A percentile compares a stretch with the other conserved stretches of the same genome.
Conservation (phyloP, 2,113 vertebrate genomes). For the Tylochromis polylepis region DNA sequence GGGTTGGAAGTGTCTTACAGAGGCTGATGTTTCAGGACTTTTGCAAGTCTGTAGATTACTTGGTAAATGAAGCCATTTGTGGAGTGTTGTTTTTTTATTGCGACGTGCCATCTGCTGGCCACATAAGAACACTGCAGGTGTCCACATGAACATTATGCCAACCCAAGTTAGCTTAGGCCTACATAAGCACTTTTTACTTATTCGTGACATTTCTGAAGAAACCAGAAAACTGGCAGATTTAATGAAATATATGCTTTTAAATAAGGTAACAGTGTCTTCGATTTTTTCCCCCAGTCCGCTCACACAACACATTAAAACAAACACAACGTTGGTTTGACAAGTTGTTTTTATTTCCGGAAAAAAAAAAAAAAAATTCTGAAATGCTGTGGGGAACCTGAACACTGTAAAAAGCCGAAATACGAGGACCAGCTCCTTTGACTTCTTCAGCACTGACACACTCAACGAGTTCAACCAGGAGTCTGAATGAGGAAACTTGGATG, state of each 20-base stretch:
- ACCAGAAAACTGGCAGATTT: background rate
- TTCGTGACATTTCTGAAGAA: background rate
- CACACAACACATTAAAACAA: background rate
- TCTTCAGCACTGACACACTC: slow-evolving; percentile 16
- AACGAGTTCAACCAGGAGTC: background rate
- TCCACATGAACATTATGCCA: background rate
- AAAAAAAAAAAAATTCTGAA: slow-evolving; percentile 35
- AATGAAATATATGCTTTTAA: slow-evolving; percentile 34
- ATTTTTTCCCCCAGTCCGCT: background rate
- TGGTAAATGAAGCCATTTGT: background rate
- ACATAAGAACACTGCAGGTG: slow-evolving; percentile 3
- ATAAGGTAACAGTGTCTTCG: background rate
- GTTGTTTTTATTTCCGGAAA: slow-evolving; percentile 62
- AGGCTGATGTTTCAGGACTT: background rate
- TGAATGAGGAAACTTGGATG: slow-evolving; percentile 41
- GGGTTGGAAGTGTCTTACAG: background rate
- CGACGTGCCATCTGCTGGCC: slow-evolving; percentile 38
- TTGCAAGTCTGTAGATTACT: background rate
- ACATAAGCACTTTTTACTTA: slow-evolving; percentile 6
- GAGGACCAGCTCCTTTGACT: slow-evolving; percentile 40
- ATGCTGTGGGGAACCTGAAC: slow-evolving; percentile 37
- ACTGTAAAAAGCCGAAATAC: slow-evolving; percentile 44
- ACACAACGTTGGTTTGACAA: background rate
- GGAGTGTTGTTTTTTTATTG: background rate
- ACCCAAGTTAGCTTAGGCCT: background rate